Base-by-base conservation (phyloP, 2,797 vertebrate genomes). In the Molossus molossus region DNA sequence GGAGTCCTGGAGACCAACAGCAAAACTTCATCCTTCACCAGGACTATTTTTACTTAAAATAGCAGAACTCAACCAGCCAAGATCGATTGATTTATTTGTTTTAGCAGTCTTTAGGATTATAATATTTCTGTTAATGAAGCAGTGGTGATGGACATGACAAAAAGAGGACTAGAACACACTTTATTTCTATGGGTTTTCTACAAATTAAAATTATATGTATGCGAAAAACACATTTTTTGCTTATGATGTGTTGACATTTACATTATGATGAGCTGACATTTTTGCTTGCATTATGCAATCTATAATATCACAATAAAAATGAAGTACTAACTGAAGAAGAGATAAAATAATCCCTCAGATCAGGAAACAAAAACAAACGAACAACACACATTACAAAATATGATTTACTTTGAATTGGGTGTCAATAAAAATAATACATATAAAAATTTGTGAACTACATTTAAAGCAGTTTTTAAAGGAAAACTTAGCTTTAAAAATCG, bases 121-220 rank as follows among this genome's bases (percentile, higher is more conserved):
- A 62, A 50, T 73, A 72, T 60, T 75, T 73, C 45, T 64, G 11
- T 77, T 79, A 65, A 40, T 67, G 69, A 72, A 58, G 45, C 53
- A 81, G 5, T 53, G 9, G 25, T 62, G 23, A 69, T 69, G 58
- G 70, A 62, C 8, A n/a, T 57, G 53, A 21, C 20, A 65, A 70
- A 60, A 57, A 90, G 69, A 60, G n/a, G 20, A 80, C 1, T 57
- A 65, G 37, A 90, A 53, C 12, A 11, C 10, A 75, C 1, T n/a
- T 92, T 11, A 45, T 69, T 90, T 69, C 27, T 69, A n/a, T 73
- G 10, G 20, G n/a, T 40, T 94, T 91, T 77, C 69, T 53, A 76
- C 2, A 87, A 87, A 83, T 82, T 70, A 67, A 91, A 80, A 73
- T 37, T 48, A 20, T 29, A 40, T 69, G 27, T 75, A 17, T 57